Percentiles rank a stretch among this genome's conserved stretches.
Conservation (phyloP, 2,888 invertebrate genomes). For the Amphipoea lucens region DNA sequence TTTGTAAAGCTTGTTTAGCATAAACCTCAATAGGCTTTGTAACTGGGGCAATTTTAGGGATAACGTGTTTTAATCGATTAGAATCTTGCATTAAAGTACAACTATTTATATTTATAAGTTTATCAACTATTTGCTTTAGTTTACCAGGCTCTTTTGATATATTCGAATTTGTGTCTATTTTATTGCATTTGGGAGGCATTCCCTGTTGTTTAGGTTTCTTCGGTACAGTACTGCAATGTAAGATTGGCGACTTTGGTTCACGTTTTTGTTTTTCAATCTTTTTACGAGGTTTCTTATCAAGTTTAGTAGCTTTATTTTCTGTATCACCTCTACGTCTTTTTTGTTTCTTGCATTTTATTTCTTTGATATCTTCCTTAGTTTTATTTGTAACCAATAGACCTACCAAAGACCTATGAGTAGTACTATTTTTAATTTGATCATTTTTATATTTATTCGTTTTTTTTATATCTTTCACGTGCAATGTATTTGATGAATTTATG, state of each 20-base stretch:
- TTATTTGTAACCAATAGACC: conserved; percentile 20
- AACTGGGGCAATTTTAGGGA: conserved; percentile 8
- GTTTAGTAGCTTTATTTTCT: conserved; percentile 20
- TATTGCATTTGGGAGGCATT: conserved; percentile 8
- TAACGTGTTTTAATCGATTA: conserved; percentile 4
- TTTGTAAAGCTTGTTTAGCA: conserved; percentile 12
- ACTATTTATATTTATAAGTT: conserved; percentile 8
- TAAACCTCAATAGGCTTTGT: conserved; percentile 1
- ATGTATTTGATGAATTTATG: not conserved
- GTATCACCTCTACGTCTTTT: not conserved
- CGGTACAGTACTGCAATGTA: conserved; percentile 38
- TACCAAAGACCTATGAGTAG: not conserved
- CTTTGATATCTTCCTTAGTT: conserved; percentile 10
- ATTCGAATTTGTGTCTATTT: conserved; percentile 1
- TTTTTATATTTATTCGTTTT: conserved; percentile 45
- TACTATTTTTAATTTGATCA: conserved; percentile 1
- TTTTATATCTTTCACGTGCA: conserved; percentile 44
- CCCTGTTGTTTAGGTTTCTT: conserved; percentile 40
- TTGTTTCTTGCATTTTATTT: conserved; percentile 8
- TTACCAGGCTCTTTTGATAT: conserved; percentile 5
- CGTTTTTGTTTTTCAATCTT: conserved; percentile 13
- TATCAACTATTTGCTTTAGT: conserved; percentile 27
- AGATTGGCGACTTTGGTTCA: conserved; percentile 54
- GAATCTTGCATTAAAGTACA: not conserved
- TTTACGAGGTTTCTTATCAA: conserved; percentile 22